Conservation (phyloP, 2,113 vertebrate genomes). For the Oncorhynchus masou region DNA sequence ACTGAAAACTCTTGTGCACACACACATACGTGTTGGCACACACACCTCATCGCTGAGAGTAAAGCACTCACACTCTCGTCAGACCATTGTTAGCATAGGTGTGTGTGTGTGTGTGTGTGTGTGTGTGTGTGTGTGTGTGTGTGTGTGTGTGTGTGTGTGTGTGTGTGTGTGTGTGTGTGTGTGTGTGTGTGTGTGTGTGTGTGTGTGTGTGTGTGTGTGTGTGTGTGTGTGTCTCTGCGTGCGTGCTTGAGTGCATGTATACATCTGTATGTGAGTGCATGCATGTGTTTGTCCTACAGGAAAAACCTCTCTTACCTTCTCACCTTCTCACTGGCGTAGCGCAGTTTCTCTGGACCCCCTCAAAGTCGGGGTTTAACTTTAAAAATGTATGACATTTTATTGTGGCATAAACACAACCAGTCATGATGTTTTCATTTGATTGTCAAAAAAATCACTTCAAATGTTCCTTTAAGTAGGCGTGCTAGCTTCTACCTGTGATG, state of each 20-base stretch:
- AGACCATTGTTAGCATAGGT: constrained; percentile 12
- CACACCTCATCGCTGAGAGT: constrained; percentile 33
- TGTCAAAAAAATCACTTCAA: no score
- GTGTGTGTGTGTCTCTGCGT: background rate
- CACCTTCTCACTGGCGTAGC: background rate
- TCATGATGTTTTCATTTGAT: no score
- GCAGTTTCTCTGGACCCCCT: no score
- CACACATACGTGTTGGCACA: constrained; percentile 27
- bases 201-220: background rate
- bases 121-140: background rate
- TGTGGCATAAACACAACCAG: no score
- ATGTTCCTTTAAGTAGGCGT: no score
- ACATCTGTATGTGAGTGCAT: background rate
- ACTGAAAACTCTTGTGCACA: background rate
- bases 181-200: background rate
- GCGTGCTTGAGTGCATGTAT: background rate
- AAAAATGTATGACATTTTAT: no score
- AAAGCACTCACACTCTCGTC: constrained; percentile 49
- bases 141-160: background rate
- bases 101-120: background rate
- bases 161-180: background rate
- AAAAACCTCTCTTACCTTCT: background rate
- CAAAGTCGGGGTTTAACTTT: no score
- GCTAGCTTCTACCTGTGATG: no score
- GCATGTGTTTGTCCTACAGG: background rate